Conservation (phyloP, 1,140 invertebrate species). For the Orius laevigatus region DNA sequence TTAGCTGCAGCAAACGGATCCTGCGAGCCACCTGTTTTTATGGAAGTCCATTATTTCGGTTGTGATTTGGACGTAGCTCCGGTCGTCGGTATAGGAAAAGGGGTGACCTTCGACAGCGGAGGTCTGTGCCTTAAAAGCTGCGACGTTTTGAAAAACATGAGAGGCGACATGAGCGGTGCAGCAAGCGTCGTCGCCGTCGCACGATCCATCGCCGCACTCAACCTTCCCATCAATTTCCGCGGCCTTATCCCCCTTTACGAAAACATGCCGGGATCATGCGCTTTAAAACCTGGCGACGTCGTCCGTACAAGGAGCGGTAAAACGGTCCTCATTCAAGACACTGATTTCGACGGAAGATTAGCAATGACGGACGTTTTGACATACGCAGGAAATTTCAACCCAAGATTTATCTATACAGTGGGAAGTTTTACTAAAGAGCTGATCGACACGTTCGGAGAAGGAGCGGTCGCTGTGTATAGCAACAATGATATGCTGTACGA, state of each 20-base stretch:
- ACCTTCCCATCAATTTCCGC: conserved; percentile 38
- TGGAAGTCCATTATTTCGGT: conserved; percentile 21
- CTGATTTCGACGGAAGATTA: conserved; percentile 46
- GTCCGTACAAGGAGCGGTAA: conserved; percentile 41
- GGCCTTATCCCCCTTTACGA: conserved; percentile 40
- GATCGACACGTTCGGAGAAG: conserved; percentile 48
- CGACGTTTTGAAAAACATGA: conserved; percentile 40
- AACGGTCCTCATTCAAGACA: conserved; percentile 45
- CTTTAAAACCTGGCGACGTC: conserved; percentile 45
- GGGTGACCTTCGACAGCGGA: conserved; percentile 45
- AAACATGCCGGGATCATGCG: conserved; percentile 41
- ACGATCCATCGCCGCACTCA: conserved; percentile 32
- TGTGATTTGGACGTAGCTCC: conserved; percentile 28
- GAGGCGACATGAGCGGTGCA: conserved; percentile 49
- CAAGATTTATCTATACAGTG: conserved; percentile 38
- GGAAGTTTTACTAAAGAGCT: conserved; percentile 30
- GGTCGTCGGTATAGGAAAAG: conserved; percentile 31
- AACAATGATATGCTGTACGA: conserved; percentile 27
- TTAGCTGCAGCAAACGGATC: conserved; percentile 43
- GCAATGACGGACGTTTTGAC: conserved; percentile 43
- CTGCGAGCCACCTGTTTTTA: conserved; percentile 40
- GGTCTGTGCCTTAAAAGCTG: conserved; percentile 42
- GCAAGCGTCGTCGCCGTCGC: conserved; percentile 38
- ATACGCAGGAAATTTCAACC: conserved; percentile 31
- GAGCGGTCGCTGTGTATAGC: conserved; percentile 43